Evolutionary conservation across 1,140 invertebrate species (phyloP).

Genomic region (Pygmarrhopalites habei): DNA sequence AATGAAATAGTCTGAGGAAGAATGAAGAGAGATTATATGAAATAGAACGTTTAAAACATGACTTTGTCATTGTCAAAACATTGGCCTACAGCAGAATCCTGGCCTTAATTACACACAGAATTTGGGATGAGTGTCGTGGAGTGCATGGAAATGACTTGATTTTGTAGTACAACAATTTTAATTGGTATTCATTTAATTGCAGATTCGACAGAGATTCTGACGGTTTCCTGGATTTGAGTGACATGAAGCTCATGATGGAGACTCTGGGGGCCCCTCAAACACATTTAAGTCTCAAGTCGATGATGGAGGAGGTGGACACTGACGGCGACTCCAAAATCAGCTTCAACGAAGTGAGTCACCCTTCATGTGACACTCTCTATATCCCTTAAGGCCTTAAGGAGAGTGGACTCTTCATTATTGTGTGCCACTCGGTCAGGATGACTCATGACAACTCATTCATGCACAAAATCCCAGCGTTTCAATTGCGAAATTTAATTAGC

Average conservation of each 20-base stretch:
- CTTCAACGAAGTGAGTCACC: conserved; percentile 66
- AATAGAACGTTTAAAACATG: too few species aligned
- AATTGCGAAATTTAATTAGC: neutral
- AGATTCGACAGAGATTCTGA: conserved; percentile 85
- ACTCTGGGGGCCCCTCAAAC: conserved; percentile 89
- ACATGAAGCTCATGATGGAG: conserved; percentile 94
- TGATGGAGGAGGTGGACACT: conserved; percentile 91
- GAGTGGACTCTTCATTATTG: neutral
- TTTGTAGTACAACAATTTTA: conserved; percentile 20
- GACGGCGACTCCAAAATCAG: conserved; percentile 81
- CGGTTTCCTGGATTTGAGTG: conserved; percentile 75
- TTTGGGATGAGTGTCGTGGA: too few species aligned
- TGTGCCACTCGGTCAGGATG: neutral
- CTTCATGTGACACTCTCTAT: neutral
- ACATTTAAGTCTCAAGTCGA: conserved; percentile 82
- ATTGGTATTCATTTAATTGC: conserved; percentile 38
- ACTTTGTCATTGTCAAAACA: too few species aligned
- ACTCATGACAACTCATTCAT: neutral
- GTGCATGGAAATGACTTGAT: neutral
- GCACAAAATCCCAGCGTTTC: neutral
- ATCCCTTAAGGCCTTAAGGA: neutral
- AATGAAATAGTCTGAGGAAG: neutral
- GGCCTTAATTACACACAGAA: too few species aligned
- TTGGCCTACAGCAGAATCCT: too few species aligned
- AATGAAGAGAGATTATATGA: conserved; percentile 10